Base-by-base conservation (phyloP, 2,113 vertebrate species). In the Prochilodus magdalenae region DNA sequence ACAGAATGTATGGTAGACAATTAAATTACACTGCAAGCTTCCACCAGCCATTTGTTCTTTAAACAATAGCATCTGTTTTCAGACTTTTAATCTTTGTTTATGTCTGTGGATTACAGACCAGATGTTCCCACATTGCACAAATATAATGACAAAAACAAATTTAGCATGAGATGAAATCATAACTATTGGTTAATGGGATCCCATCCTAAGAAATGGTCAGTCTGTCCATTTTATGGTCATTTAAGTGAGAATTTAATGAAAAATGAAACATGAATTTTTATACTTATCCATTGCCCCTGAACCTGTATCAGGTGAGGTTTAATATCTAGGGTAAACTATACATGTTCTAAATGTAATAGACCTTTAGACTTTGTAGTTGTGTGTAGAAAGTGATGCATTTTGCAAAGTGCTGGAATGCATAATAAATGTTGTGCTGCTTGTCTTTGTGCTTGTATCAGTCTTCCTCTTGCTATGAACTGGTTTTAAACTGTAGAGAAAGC, bases 381-480 rank as follows among this genome's bases (percentile, higher is more conserved):
- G 60, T 71, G 16, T 27, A 60, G 13, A 67, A 44, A 29, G 47
- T 26, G 1, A 60, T 51, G 33, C 62, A 75, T 74, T 66, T 57
- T 24, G 72, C 79, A 44, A 27, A 20, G 44, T 44, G 15, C 60
- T 81, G 57, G 47, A 73, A 66, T 47, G 33, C 8, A 20, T 14
- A 84, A 84, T 84, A 75, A 80, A 80, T 75, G 12, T 33, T 60
- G 18, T 65, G 55, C 40, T 63, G 29, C 62, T 80, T 70, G 30
- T 75, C 60, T 4, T 51, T 55, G 10, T 77, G 27, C 36, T 12
- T 47, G 30, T 57, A 82, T 44, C 30, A 40, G 44, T 76, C 44
- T 84, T 4, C 22, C 2, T 44, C 30, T 65, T 26, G 40, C 20
- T 76, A 60, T 49, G 24, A 16, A 44, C 10, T 29, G 20, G 3